Evolutionary conservation across 2,888 invertebrate species (phyloP).

Genomic region (Cataglyphis rosenhaueri): DNA sequence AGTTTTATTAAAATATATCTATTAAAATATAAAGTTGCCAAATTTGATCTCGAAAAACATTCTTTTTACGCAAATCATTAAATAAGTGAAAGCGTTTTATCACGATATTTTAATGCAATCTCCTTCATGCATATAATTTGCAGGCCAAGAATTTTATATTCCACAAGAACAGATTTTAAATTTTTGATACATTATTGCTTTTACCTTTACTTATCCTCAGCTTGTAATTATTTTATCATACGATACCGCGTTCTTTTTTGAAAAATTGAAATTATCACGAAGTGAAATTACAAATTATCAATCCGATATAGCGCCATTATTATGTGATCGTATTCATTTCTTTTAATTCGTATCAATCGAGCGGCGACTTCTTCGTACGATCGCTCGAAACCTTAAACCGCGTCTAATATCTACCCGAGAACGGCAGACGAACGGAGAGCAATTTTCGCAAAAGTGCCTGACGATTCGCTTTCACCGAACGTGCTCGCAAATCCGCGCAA

Average conservation of each 20-base stretch:
- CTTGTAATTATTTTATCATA: slow-evolving; percentile 16
- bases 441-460: slow-evolving; percentile 67
- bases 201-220: neutral
- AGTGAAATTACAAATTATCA: slow-evolving; percentile 31
- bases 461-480: slow-evolving; percentile 65
- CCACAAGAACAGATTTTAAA: neutral
- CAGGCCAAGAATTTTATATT: neutral
- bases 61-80: neutral
- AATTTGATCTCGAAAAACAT: neutral
- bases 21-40: neutral
- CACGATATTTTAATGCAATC: neutral
- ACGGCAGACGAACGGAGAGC: slow-evolving; percentile 36
- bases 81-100: neutral
- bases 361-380: slow-evolving; percentile 10
- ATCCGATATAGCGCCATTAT: slow-evolving; percentile 3
- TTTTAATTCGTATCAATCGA: slow-evolving; percentile 42
- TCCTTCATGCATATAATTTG: neutral
- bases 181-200: neutral
- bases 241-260: neutral
- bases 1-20: too few species aligned
- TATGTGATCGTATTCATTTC: slow-evolving; percentile 7
- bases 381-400: slow-evolving; percentile 14
- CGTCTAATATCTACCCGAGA: slow-evolving; percentile 43
- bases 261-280: slow-evolving; percentile 1
- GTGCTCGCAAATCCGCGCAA: neutral